A percentile compares a stretch with the other conserved stretches of the same genome.
Evolutionary conservation across 2,797 vertebrate species (phyloP).

Genomic region (Platyrinchus mystaceus): DNA sequence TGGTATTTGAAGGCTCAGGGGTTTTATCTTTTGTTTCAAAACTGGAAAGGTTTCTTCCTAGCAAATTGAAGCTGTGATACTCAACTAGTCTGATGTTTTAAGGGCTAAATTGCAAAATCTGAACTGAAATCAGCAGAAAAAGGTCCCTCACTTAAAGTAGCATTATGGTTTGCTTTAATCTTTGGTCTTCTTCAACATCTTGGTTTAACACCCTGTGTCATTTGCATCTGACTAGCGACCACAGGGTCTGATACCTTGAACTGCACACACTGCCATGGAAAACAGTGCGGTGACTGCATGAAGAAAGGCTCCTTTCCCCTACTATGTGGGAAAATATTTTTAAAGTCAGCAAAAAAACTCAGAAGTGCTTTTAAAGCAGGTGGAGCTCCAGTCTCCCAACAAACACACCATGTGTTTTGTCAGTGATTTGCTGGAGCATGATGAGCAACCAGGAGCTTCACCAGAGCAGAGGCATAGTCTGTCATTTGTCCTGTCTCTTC

Average conservation of each 20-base stretch:
- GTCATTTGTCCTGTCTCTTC: neutral
- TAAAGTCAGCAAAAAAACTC: neutral
- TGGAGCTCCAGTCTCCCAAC: neutral
- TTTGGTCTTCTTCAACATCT: neutral
- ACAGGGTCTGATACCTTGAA: neutral
- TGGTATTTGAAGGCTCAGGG: neutral
- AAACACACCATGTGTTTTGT: fast-evolving
- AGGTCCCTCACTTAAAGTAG: neutral
- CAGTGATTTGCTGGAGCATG: neutral
- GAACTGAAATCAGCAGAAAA: neutral
- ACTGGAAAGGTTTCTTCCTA: neutral
- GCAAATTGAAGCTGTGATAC: neutral
- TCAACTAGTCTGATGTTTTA: neutral
- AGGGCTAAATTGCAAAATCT: neutral
- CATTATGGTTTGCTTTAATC: neutral
- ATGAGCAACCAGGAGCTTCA: neutral
- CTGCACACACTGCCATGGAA: neutral
- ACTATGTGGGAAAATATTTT: neutral
- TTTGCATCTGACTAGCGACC: neutral
- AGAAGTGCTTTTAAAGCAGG: neutral
- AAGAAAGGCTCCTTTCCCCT: neutral
- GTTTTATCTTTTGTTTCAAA: neutral
- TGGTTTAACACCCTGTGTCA: neutral
- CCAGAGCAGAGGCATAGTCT: fast-evolving
- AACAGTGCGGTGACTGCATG: neutral